phyloP scores from a whole-genome alignment of 2,113 vertebrate species.

The Scortum barcoo region DNA sequence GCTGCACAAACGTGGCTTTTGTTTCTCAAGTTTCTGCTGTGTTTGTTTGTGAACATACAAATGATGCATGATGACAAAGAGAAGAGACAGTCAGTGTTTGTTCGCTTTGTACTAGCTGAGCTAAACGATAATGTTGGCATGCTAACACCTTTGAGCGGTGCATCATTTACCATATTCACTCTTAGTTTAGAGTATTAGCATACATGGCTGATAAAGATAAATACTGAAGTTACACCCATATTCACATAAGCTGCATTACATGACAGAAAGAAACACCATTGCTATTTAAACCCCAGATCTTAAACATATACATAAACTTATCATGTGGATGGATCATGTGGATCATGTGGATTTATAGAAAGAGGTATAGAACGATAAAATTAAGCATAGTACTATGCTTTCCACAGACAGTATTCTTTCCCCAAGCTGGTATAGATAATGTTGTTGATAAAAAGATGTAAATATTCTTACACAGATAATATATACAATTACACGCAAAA shows the following conservation, averaged over 20 bases:
- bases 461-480: not conserved
- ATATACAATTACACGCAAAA: slow-evolving; percentile 11
- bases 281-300: not conserved
- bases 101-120: not conserved
- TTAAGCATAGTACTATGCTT: slow-evolving; percentile 31
- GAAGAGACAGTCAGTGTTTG: not conserved
- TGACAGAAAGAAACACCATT: not conserved
- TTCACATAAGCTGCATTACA: not conserved
- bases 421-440: slow-evolving; percentile 34
- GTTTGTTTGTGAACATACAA: slow-evolving; percentile 23
- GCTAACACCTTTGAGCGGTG: too few relatives aligned
- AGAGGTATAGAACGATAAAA: slow-evolving; percentile 53
- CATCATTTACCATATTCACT: too few relatives aligned
- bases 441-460: not conserved
- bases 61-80: not conserved
- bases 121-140: not conserved
- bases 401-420: slow-evolving; percentile 13
- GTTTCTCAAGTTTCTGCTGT: slow-evolving; percentile 27
- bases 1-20: slow-evolving; percentile 27
- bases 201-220: not conserved
- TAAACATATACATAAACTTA: not conserved
- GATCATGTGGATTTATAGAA: too few relatives aligned
- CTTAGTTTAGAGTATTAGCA: not conserved
- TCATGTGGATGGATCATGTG: not conserved
- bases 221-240: not conserved